Conservation (phyloP, 2,888 invertebrate species). For the Netelia fuscicornis region DNA sequence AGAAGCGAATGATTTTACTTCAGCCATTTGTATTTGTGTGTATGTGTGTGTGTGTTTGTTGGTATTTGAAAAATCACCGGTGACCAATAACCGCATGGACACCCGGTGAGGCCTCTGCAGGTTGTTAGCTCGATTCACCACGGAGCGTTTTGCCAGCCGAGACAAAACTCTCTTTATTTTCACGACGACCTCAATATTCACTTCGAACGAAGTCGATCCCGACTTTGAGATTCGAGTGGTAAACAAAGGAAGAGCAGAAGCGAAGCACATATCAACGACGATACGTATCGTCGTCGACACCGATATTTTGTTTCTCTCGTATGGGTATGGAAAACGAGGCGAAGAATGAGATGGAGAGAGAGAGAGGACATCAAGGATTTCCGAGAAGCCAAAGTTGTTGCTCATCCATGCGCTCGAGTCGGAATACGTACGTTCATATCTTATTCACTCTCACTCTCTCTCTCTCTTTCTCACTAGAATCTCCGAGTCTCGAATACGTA, state of each 20-base stretch:
- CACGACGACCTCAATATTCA: conserved; percentile 4
- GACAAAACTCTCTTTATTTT: conserved; percentile 1
- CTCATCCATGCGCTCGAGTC: conserved; percentile 31
- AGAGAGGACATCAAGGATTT: conserved; percentile 69
- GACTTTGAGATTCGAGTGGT: conserved; percentile 19
- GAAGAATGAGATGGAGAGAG: conserved; percentile 1
- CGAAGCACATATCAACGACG: neutral
- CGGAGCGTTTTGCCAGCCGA: neutral
- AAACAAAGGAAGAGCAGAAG: conserved; percentile 13
- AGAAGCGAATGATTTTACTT: neutral
- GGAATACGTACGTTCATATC: neutral
- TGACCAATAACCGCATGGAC: conserved; percentile 15
- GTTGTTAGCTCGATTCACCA: neutral
- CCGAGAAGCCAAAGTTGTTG: conserved; percentile 68
- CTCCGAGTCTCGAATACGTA: conserved; percentile 67
- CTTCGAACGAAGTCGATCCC: conserved; percentile 21
- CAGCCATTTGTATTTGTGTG: neutral
- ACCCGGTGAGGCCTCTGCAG: conserved; percentile 24
- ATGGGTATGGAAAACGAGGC: neutral
- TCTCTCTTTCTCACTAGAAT: conserved; percentile 55
- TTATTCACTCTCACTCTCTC: neutral
- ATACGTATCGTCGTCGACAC: conserved; percentile 6
- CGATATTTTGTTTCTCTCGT: conserved; percentile 26
- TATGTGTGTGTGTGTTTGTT: neutral
- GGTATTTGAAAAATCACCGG: conserved; percentile 22